These are phyloP conservation scores for Caenorhabditis sp. DNA, from an alignment of 2,888 invertebrate genomes.

Conservation along the genomic window DNA sequence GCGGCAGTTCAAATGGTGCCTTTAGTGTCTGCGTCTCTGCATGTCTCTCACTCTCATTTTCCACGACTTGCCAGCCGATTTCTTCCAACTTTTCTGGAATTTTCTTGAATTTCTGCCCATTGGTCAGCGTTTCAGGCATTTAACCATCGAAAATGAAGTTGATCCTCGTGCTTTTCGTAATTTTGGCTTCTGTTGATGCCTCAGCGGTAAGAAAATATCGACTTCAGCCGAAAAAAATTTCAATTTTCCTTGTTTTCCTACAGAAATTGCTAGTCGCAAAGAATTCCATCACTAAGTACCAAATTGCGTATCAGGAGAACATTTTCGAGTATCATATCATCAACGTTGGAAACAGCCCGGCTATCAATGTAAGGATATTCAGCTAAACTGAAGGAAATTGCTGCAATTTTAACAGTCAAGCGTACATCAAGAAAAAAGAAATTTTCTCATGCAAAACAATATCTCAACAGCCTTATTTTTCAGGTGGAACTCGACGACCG, in stretches of 20 bases:
- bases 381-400: too few species aligned
- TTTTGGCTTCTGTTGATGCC: slow-evolving; percentile 17
- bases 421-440: background rate
- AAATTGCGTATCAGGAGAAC: slow-evolving; percentile 6
- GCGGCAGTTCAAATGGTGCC: slow-evolving; percentile 40
- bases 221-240: background rate
- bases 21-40: slow-evolving; percentile 8
- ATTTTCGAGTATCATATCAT: slow-evolving; percentile 32
- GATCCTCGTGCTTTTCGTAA: background rate
- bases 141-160: slow-evolving; percentile 9
- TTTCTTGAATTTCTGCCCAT: background rate
- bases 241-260: background rate
- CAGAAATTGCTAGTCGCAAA: slow-evolving; percentile 36
- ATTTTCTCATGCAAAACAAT: too few species aligned
- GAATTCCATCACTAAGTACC: slow-evolving; percentile 1
- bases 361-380: slow-evolving; percentile 33
- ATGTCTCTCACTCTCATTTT: slow-evolving; percentile 2
- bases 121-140: slow-evolving; percentile 12
- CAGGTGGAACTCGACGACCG: slow-evolving; percentile 42
- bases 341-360: slow-evolving; percentile 21
- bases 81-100: slow-evolving; percentile 1
- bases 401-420: too few species aligned
- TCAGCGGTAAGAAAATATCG: slow-evolving; percentile 9
- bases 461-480: too few species aligned
- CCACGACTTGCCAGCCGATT: slow-evolving; percentile 15